phyloP scores from a whole-genome alignment of 1,140 invertebrate genomes.

The Bombus turneri region DNA sequence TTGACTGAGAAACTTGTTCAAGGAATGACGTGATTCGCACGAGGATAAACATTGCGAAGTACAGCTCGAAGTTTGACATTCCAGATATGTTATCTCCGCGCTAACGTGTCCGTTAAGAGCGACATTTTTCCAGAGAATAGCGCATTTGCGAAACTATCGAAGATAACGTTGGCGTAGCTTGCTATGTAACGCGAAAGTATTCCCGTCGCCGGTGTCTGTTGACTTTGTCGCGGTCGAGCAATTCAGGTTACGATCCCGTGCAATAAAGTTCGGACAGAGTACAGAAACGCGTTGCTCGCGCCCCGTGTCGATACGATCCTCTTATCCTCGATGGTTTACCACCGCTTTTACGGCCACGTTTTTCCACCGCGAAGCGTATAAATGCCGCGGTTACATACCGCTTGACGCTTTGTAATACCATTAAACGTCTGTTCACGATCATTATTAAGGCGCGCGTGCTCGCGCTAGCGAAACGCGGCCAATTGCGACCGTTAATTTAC shows the following conservation, averaged over 20 bases:
- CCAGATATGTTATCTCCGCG: no score
- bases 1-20: background rate
- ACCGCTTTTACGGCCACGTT: slow-evolving; percentile 20
- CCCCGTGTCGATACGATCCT: slow-evolving; percentile 31
- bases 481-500: slow-evolving; percentile 20
- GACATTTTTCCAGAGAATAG: background rate
- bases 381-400: slow-evolving; percentile 4
- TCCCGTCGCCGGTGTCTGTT: background rate
- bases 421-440: slow-evolving; percentile 35
- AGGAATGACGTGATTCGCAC: background rate
- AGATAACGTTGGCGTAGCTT: background rate
- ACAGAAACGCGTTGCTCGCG: slow-evolving; percentile 21
- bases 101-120: background rate
- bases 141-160: background rate
- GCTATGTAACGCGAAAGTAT: background rate
- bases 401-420: slow-evolving; percentile 25
- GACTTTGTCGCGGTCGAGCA: slow-evolving; percentile 20
- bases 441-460: background rate
- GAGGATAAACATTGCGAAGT: background rate
- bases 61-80: background rate
- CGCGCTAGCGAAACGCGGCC: background rate
- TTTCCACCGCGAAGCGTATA: background rate
- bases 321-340: slow-evolving; percentile 10
- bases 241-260: slow-evolving; percentile 24
- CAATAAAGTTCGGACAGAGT: slow-evolving; percentile 27